Percentiles rank a stretch among this genome's conserved stretches.
phyloP scores from a whole-genome alignment of 2,888 invertebrate species.

The Drosophila atroscutellata region DNA sequence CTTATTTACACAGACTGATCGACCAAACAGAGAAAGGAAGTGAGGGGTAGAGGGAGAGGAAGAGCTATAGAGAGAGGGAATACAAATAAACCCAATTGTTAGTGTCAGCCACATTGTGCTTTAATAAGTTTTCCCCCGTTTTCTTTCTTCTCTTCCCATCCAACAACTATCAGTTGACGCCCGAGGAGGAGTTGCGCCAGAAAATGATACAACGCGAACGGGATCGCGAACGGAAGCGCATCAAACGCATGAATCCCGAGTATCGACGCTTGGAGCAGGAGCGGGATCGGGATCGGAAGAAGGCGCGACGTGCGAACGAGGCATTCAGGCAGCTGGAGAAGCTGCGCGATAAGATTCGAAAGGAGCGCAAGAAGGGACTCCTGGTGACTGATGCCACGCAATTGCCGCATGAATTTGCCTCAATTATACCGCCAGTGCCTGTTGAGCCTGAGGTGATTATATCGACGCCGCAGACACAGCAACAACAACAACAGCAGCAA shows the following conservation, averaged over 20 bases:
- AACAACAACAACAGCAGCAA: conserved; percentile 56
- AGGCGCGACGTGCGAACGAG: conserved; percentile 82
- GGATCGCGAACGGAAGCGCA: conserved; percentile 83
- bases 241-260: conserved; percentile 83
- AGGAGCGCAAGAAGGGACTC: conserved; percentile 83
- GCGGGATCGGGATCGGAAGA: conserved; percentile 83
- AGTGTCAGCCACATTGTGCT: conserved; percentile 60
- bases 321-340: conserved; percentile 83
- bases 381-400: conserved; percentile 78
- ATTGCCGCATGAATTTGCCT: conserved; percentile 77
- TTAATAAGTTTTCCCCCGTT: conserved; percentile 35
- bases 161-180: conserved; percentile 75
- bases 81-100: conserved; percentile 44
- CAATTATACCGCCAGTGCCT: conserved; percentile 77
- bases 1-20: conserved; percentile 24
- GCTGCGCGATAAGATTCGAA: conserved; percentile 83
- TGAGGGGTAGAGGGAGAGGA: background rate
- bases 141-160: conserved; percentile 52
- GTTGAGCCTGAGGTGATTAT: conserved; percentile 81
- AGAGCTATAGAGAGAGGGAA: conserved; percentile 2
- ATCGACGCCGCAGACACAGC: conserved; percentile 63
- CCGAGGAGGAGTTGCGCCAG: conserved; percentile 82
- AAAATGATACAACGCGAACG: conserved; percentile 83
- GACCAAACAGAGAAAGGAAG: conserved; percentile 15
- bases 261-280: conserved; percentile 83